Evolutionary conservation across 2,797 vertebrate species (phyloP), one percentile per base, ranked within the genome.

Genomic region (Spinibarbus caldwelli): DNA sequence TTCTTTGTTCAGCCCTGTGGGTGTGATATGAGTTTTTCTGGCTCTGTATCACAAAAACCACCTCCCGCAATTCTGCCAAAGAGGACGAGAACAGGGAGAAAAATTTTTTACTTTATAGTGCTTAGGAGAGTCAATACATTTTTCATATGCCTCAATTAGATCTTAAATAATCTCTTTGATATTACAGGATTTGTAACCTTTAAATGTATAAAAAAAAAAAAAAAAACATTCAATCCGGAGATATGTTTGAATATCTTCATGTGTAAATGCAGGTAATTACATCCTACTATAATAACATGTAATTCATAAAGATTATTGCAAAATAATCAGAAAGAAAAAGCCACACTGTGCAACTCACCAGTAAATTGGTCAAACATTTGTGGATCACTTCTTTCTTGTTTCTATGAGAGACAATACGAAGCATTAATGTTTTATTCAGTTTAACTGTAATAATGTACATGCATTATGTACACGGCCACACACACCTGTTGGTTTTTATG

Each of bases 31-130:
- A 93, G 92, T 97, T 97, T 91, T 93, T 96, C 92, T 98, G 97
- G 90, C 97, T 98, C 93, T 97, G 97, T 92, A 99, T 97, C 89
- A 98, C 92, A 86, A 98, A 94, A 43, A 97, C 92, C 90, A 97
- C 93, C 87, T 94, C 92, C 88, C 93, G 93, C 90, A 97, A 86
- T 78, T 95, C 97, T 98, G 62, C 47, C 14, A 81, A 2, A 62
- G 64, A 73, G 19, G 43, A 45, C 21, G 34, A 78, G 36, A 70
- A 76, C 31, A 29, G 9, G 11, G 7, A 41, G 15, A 54, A 4
- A 34, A 47, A 11, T n/a, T n/a, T n/a, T n/a, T n/a, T 1, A 29
- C 6, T 64, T 12, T 29, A 15, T 64, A 62, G 11, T 14, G 5
- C 26, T 26, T 62, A 62, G 1, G n/a, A 62, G 7, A 21, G 19